Percentiles rank a stretch among this genome's conserved stretches.
Evolutionary conservation across 2,797 vertebrate genomes (phyloP).

Genomic region (Thaleichthys pacificus): DNA sequence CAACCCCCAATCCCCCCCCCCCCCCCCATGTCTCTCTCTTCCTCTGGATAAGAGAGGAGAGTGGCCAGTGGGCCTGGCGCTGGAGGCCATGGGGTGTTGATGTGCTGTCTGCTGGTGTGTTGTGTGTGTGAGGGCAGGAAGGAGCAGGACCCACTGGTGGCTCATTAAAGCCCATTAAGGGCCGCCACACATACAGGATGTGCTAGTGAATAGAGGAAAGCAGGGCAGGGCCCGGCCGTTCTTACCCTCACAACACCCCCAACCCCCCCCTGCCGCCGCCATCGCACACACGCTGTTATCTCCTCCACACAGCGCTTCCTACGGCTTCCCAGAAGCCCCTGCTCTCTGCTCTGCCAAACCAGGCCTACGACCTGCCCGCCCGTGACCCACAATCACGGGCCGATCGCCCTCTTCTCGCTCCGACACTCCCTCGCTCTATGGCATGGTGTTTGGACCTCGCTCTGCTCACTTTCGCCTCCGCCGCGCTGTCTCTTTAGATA

Average conservation of each 20-base stretch:
- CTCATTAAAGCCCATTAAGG: slow-evolving; percentile 51
- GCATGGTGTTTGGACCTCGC: slow-evolving; percentile 64
- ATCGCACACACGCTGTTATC: slow-evolving; percentile 71
- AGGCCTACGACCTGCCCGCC: slow-evolving; percentile 60
- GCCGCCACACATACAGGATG: slow-evolving; percentile 50
- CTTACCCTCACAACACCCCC: slow-evolving; percentile 31
- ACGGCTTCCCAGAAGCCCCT: slow-evolving; percentile 68
- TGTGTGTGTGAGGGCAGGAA: not conserved
- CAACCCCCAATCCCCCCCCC: no score
- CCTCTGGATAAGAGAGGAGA: not conserved
- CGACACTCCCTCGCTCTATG: slow-evolving; percentile 39
- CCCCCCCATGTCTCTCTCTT: not conserved
- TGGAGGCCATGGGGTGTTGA: not conserved
- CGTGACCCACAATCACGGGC: slow-evolving; percentile 58
- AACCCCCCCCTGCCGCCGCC: slow-evolving; percentile 28
- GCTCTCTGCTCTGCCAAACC: slow-evolving; percentile 60
- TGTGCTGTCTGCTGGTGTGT: slow-evolving; percentile 2
- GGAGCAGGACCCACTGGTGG: slow-evolving; percentile 29
- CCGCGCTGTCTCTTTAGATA: slow-evolving; percentile 58
- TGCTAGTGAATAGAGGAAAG: slow-evolving; percentile 60
- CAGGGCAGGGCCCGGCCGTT: slow-evolving; percentile 39
- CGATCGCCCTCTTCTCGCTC: slow-evolving; percentile 38
- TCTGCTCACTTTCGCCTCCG: slow-evolving; percentile 63
- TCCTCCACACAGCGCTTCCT: slow-evolving; percentile 79
- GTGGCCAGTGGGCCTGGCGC: no score